phyloP scores from a whole-genome alignment of 2,113 vertebrate species.

The Dicentrarchus labrax region DNA sequence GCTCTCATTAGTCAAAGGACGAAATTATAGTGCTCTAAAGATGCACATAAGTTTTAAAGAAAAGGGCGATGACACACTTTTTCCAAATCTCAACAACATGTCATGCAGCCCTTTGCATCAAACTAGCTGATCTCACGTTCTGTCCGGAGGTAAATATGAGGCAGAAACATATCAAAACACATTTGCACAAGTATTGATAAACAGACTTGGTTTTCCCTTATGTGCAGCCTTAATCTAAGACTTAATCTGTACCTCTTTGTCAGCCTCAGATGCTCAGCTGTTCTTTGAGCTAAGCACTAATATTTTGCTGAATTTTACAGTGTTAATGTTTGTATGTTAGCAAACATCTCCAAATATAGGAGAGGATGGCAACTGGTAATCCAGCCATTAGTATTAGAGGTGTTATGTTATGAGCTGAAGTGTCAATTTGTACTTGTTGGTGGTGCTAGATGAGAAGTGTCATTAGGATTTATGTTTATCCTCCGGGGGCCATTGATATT shows the following conservation, averaged over 20 bases:
- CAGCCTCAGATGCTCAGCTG: too few relatives aligned
- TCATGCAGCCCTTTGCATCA: neutral
- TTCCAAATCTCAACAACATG: neutral
- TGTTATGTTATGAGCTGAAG: neutral
- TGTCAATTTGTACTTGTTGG: neutral
- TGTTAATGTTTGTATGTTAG: neutral
- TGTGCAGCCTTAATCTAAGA: neutral
- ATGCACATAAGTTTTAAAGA: neutral
- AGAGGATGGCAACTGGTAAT: neutral
- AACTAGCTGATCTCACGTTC: neutral
- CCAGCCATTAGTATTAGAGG: neutral
- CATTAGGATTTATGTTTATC: neutral
- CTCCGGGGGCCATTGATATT: neutral
- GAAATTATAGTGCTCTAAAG: neutral
- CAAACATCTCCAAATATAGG: neutral
- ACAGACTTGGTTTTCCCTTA: too few relatives aligned
- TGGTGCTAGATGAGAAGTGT: neutral
- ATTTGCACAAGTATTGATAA: neutral
- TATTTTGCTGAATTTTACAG: neutral
- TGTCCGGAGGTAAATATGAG: neutral
- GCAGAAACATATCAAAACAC: too few relatives aligned
- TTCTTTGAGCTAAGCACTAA: neutral
- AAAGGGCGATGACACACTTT: neutral
- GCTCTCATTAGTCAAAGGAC: neutral
- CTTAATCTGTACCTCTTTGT: neutral